Base-by-base conservation (phyloP, 2,888 invertebrate genomes). In the Stenodera caucasica region DNA sequence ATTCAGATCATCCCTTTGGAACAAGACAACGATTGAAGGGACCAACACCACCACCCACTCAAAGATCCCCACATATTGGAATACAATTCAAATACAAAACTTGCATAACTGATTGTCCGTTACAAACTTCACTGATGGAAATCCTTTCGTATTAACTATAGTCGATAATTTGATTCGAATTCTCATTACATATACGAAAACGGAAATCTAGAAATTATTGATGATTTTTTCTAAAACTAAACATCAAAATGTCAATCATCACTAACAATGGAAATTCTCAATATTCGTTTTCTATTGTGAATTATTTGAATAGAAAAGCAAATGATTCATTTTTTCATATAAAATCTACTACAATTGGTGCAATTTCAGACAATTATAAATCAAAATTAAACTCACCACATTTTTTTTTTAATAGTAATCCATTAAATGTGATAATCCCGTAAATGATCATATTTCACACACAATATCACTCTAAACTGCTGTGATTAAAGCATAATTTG, bases 211-310 rank as follows among this genome's bases (percentile, higher is more conserved):
- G 7, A 26, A 26, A 26, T 5, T 26, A 26, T 21, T 45, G 45
- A 45, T 45, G 45, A 45, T 45, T 37, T 45, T 45, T 21, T n/a
- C n/a, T n/a, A n/a, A n/a, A n/a, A n/a, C 55, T 57, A 53, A 32
- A 57, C 63, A 63, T 59, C 57, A 63, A 63, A 58, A 58, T 65
- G 65, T 65, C 65, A 65, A 65, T 65, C 65, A 65, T 63, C 57
- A 51, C 58, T 57, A 63, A 65, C 65, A 65, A 65, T 55, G 49
- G 58, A 57, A 50, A 58, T 50, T 55, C 55, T 57, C 55, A 61
- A 55, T 49, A 45, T 55, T 55, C 14, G 18, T 15, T 60, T 57
- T 55, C 57, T 15, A 60, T 60, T 60, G 60, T 60, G 29, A 26
- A n/a, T n/a, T 45, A 21, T 53, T 53, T 21, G 35, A 40, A 60